These are phyloP conservation scores for Scotopteryx bipunctaria DNA, from an alignment of 2,888 invertebrate species.

Conservation along the genomic window DNA sequence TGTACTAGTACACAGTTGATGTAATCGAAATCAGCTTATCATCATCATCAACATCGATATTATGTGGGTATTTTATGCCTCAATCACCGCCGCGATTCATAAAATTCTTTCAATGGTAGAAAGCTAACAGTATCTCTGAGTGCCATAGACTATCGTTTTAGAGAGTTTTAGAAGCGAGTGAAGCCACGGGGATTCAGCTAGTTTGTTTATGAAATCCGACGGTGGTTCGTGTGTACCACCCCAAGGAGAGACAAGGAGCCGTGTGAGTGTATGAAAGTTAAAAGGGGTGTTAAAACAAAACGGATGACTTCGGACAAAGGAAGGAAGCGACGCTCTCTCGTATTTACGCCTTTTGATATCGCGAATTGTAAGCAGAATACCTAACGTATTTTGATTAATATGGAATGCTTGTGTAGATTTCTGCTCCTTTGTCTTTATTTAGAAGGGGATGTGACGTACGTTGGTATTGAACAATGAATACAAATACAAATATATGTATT, in stretches of 20 bases:
- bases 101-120: too few relatives aligned
- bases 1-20: too few relatives aligned
- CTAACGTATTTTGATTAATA: slow-evolving; percentile 81
- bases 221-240: slow-evolving; percentile 44
- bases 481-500: too few relatives aligned
- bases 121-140: too few relatives aligned
- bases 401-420: slow-evolving; percentile 40
- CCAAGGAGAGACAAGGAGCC: slow-evolving; percentile 60
- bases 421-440: slow-evolving; percentile 37
- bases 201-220: slow-evolving; percentile 5
- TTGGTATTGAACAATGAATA: slow-evolving; percentile 4
- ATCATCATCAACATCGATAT: too few relatives aligned
- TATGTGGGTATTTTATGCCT: too few relatives aligned
- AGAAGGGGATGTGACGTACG: slow-evolving; percentile 24
- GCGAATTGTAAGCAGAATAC: slow-evolving; percentile 60
- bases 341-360: slow-evolving; percentile 73
- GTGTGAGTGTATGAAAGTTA: slow-evolving; percentile 75
- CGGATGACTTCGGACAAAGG: slow-evolving; percentile 81
- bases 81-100: too few relatives aligned
- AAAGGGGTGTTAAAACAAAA: slow-evolving; percentile 83
- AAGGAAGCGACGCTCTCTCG: slow-evolving; percentile 73
- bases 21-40: too few relatives aligned
- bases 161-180: not conserved
- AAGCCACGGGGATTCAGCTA: not conserved
- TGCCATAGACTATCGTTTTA: too few relatives aligned